These are phyloP conservation scores for Hycleus phaleratus DNA, from an alignment of 1,140 invertebrate species.

Conservation along the genomic window DNA sequence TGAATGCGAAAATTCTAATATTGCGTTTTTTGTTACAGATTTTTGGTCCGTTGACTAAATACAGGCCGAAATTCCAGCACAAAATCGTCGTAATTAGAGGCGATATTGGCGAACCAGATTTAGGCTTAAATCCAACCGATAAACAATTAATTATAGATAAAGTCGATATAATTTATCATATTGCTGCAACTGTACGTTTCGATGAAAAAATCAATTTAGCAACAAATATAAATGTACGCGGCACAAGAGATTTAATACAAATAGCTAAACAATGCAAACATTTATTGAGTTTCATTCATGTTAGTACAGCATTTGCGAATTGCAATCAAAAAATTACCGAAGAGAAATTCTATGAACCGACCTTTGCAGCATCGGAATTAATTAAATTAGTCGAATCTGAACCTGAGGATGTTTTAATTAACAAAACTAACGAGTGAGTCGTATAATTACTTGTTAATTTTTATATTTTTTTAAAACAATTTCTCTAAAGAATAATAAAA, in stretches of 20 bases:
- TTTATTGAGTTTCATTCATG: slow-evolving; percentile 47
- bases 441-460: neutral
- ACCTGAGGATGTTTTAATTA: slow-evolving; percentile 54
- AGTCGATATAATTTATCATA: slow-evolving; percentile 56
- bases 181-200: slow-evolving; percentile 59
- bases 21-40: slow-evolving; percentile 40
- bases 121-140: slow-evolving; percentile 62
- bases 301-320: slow-evolving; percentile 57
- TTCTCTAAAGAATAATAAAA: slow-evolving; percentile 43
- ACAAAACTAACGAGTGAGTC: slow-evolving; percentile 54
- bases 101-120: slow-evolving; percentile 55
- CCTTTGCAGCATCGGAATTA: slow-evolving; percentile 47
- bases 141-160: slow-evolving; percentile 48
- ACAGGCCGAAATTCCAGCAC: slow-evolving; percentile 52
- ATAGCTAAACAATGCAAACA: slow-evolving; percentile 66
- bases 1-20: no score
- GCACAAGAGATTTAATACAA: slow-evolving; percentile 54
- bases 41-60: slow-evolving; percentile 48
- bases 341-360: slow-evolving; percentile 48
- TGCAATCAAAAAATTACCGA: slow-evolving; percentile 45
- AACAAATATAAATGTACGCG: slow-evolving; percentile 57
- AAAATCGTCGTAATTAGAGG: slow-evolving; percentile 54
- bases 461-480: neutral
- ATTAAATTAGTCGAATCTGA: slow-evolving; percentile 60
- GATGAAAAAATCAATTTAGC: slow-evolving; percentile 56